phyloP scores from a whole-genome alignment of 2,113 vertebrate genomes.

The Pristiophorus japonicus region DNA sequence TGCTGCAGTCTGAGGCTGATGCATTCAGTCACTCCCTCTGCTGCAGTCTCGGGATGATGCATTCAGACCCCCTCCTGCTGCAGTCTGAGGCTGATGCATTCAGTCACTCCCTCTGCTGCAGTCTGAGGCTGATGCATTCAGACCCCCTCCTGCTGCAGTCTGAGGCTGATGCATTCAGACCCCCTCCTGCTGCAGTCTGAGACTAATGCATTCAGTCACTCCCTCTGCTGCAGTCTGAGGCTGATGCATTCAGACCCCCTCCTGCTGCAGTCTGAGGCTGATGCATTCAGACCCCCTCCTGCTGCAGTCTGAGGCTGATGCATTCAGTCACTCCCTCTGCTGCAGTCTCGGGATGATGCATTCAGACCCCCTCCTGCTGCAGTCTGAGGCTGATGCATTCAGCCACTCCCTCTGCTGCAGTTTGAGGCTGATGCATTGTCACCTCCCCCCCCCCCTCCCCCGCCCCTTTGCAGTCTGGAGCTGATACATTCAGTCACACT shows the following conservation, averaged over 20 bases:
- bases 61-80: too few species aligned
- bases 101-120: not conserved
- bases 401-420: not conserved
- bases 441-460: too few species aligned
- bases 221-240: not conserved
- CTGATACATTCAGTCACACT: too few species aligned
- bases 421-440: too few species aligned
- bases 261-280: not conserved
- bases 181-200: not conserved
- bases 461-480: not conserved
- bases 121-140: too few species aligned
- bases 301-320: not conserved
- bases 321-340: not conserved
- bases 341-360: too few species aligned
- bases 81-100: not conserved
- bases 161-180: not conserved
- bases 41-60: too few species aligned
- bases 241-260: not conserved
- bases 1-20: not conserved
- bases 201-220: not conserved
- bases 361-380: not conserved
- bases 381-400: not conserved
- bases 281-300: not conserved
- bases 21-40: too few species aligned
- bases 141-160: too few species aligned